phyloP scores from a whole-genome alignment of 2,888 invertebrate genomes.

The Eupithecia exiguata region DNA sequence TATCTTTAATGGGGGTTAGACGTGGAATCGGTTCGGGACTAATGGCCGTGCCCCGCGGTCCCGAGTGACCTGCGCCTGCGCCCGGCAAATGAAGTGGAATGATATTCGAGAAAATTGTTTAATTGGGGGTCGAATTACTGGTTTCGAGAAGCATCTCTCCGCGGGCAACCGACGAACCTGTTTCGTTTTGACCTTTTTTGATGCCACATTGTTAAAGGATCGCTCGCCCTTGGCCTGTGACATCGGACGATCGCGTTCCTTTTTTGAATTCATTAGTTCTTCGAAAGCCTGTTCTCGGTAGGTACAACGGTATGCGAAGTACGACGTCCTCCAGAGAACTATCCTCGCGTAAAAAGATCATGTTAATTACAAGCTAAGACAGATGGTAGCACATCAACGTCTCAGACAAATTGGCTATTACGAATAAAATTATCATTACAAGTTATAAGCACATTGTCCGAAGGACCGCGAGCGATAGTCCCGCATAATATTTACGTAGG shows the following conservation, averaged over 20 bases:
- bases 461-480: constrained; percentile 56
- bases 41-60: constrained; percentile 78
- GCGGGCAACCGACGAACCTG: constrained; percentile 48
- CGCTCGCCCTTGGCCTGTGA: constrained; percentile 45
- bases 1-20: constrained; percentile 80
- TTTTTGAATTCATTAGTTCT: constrained; percentile 39
- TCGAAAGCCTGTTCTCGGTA: constrained; percentile 20
- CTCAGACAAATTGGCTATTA: constrained; percentile 45
- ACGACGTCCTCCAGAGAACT: constrained; percentile 13
- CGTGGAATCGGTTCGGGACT: constrained; percentile 71
- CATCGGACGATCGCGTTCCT: constrained; percentile 32
- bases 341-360: constrained; percentile 23
- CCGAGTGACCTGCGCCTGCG: constrained; percentile 64
- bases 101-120: constrained; percentile 82
- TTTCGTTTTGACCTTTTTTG: constrained; percentile 61
- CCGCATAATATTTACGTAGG: constrained; percentile 67
- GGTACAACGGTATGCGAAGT: constrained; percentile 27
- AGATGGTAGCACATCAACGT: constrained; percentile 44
- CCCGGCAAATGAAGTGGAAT: constrained; percentile 69
- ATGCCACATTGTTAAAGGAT: constrained; percentile 40
- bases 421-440: constrained; percentile 45
- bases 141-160: constrained; percentile 62
- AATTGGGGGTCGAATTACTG: constrained; percentile 79
- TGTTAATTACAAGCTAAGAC: constrained; percentile 41
- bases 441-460: constrained; percentile 40